Percentiles rank a stretch among this genome's conserved stretches.
Conservation (phyloP, 2,888 invertebrate genomes). For the Lycia hirtaria region DNA sequence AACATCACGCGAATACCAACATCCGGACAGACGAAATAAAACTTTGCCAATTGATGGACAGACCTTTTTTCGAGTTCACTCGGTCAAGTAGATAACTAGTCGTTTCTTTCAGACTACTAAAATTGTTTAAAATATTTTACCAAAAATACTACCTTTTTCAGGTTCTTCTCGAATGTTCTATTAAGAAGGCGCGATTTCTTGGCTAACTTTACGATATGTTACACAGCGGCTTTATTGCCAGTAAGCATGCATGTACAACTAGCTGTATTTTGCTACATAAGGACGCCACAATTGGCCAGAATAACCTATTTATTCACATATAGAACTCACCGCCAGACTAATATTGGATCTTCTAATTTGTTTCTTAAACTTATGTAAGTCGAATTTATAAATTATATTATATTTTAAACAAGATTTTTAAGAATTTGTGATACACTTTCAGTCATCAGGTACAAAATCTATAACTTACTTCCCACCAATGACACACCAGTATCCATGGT, state of each 20-base stretch:
- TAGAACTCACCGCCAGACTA: constrained; percentile 69
- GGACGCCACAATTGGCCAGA: constrained; percentile 74
- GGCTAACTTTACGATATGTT: constrained; percentile 70
- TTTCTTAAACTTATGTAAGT: constrained; percentile 77
- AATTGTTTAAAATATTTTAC: too few species aligned
- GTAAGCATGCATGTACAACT: constrained; percentile 51
- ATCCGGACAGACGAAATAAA: too few species aligned
- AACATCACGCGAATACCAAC: too few species aligned
- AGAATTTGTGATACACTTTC: too few species aligned
- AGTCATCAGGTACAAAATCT: too few species aligned
- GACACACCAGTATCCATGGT: too few species aligned
- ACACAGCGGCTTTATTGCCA: constrained; percentile 61
- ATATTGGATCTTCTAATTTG: constrained; percentile 73
- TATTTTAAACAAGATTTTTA: not conserved
- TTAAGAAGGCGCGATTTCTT: constrained; percentile 74
- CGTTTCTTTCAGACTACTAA: too few species aligned
- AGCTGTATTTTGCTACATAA: constrained; percentile 65
- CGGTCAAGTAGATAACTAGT: not conserved
- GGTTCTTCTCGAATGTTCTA: constrained; percentile 74
- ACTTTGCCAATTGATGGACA: too few species aligned
- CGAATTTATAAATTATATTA: constrained; percentile 1
- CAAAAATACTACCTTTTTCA: constrained; percentile 53
- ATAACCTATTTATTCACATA: constrained; percentile 77
- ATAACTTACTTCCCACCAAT: too few species aligned
- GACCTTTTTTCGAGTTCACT: too few species aligned